Base-by-base conservation (phyloP, 2,888 invertebrate species). In the Oligia fasciuncula region DNA sequence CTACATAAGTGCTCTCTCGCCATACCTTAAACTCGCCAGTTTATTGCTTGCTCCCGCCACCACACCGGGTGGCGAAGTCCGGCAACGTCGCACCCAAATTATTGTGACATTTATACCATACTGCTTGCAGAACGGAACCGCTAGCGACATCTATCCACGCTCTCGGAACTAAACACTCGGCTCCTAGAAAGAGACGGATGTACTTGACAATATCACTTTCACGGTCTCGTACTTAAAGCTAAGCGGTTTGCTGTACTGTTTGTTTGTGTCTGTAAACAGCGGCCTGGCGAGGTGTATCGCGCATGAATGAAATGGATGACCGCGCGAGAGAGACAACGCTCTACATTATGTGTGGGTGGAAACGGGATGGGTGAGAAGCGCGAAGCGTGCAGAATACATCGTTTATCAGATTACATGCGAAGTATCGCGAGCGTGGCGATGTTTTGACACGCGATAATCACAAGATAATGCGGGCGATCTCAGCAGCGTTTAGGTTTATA, bases 401-500 rank as follows among this genome's bases (percentile, higher is more conserved):
- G 96, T 96, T 97, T 97, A 97, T 97, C 97, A 96, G 97, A 97
- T 97, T 97, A 96, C 96, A 97, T 95, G 96, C 96, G 96, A 96
- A 96, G 97, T 97, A 97, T 96, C 96, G 97, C 96, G 96, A 96
- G 96, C 95, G 96, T 96, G 97, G 96, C 95, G 96, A 97, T 97
- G 97, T 97, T 97, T 97, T 97, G 97, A 97, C 97, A 97, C 97
- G 96, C 96, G 97, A 97, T 97, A 97, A 97, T 97, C 96, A 96
- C 95, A 94, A 96, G 97, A 96, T 97, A 97, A 97, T 97, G 95
- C 96, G 95, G 93, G 93, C 96, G 96, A 96, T 97, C 96, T 96
- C 95, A 91, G 91, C 93, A 94, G 94, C 96, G 94, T 95, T 97
- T 96, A 96, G 96, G 96, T 96, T 96, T 95, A 96, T 96, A 96